Evolutionary conservation across 2,888 invertebrate species (phyloP).

Genomic region (Spatulosminthurus flaviceps): DNA sequence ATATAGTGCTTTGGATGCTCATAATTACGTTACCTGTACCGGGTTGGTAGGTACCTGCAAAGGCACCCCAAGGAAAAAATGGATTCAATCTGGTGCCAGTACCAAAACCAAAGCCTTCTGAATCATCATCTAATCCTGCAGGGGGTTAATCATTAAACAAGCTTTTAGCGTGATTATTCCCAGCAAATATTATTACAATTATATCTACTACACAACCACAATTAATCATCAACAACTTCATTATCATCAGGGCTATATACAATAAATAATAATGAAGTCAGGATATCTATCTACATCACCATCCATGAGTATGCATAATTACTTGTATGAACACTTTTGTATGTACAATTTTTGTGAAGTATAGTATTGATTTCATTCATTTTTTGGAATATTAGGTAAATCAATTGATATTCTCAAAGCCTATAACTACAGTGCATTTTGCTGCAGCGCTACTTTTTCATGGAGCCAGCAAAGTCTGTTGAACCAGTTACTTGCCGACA

Average conservation of each 20-base stretch:
- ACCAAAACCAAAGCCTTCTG: constrained; percentile 57
- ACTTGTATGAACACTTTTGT: constrained; percentile 5
- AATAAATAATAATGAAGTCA: neutral
- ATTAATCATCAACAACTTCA: constrained; percentile 18
- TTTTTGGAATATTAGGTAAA: neutral
- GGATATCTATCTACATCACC: neutral
- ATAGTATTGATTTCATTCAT: neutral
- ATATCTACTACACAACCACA: neutral
- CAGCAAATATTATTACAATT: neutral
- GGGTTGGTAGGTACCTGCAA: constrained; percentile 58
- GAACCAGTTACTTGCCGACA: neutral
- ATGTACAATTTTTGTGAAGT: no score
- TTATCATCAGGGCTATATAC: neutral
- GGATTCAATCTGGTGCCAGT: constrained; percentile 53
- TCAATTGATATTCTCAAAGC: no score
- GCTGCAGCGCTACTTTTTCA: neutral
- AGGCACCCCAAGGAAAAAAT: constrained; percentile 60
- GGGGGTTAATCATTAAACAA: constrained; percentile 38
- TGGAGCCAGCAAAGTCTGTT: constrained; percentile 4
- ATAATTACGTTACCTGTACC: constrained; percentile 53
- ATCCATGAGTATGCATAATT: neutral
- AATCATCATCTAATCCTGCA: constrained; percentile 42
- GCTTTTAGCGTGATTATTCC: constrained; percentile 30
- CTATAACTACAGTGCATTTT: neutral
- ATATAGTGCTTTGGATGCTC: neutral